Conservation (phyloP, 2,797 vertebrate genomes). For the Poeciliopsis infans region DNA sequence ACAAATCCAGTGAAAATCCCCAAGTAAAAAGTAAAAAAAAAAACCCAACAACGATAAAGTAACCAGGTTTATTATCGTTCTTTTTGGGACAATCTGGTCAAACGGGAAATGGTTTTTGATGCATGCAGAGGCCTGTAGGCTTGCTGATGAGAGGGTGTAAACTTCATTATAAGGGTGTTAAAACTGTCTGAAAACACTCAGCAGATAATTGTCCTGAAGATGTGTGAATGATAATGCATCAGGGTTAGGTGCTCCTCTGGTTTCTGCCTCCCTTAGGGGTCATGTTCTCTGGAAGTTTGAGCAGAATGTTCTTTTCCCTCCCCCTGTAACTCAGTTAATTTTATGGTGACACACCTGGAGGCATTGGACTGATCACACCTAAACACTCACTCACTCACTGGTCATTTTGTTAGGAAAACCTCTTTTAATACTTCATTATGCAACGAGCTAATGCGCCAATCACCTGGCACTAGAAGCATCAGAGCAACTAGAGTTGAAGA, state of each 20-base stretch:
- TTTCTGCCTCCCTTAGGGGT: conserved; percentile 29
- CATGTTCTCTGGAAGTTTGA: conserved; percentile 37
- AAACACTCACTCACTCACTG: neutral
- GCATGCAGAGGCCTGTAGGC: conserved; percentile 30
- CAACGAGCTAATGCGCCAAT: neutral
- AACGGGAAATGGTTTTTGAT: conserved; percentile 34
- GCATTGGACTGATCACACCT: neutral
- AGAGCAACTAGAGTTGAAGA: neutral
- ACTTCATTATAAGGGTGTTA: conserved; percentile 71
- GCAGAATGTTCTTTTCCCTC: conserved; percentile 5
- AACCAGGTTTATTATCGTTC: conserved; percentile 3
- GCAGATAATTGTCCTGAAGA: conserved; percentile 60
- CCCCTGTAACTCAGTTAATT: neutral
- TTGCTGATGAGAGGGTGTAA: conserved; percentile 55
- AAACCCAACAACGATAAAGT: neutral
- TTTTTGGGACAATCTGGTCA: conserved; percentile 6
- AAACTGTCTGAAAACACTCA: conserved; percentile 44
- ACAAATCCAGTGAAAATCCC: neutral
- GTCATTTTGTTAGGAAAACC: neutral
- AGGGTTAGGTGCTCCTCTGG: conserved; percentile 36
- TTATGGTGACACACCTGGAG: neutral
- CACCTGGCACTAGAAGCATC: neutral
- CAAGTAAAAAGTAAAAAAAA: neutral
- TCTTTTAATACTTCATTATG: neutral
- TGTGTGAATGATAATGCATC: conserved; percentile 67